Evolutionary conservation across 2,888 invertebrate genomes (phyloP).

Genomic region (Drosophila meridionalis): DNA sequence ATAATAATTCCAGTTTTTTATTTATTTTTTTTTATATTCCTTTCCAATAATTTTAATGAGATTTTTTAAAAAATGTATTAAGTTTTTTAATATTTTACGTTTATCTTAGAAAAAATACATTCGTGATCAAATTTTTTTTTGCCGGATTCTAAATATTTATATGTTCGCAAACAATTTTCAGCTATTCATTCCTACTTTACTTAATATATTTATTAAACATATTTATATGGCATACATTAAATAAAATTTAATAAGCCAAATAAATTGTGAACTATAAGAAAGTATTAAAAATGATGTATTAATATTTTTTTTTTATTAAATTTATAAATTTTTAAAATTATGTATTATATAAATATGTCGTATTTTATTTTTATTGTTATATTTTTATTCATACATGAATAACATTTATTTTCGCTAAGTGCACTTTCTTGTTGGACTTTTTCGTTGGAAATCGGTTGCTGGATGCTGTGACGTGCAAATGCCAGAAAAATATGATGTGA

Average conservation of each 20-base stretch:
- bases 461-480: conserved; percentile 77
- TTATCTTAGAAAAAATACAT: too few species aligned
- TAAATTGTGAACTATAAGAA: not conserved
- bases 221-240: too few species aligned
- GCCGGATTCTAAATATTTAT: too few species aligned
- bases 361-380: not conserved
- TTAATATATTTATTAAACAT: too few species aligned
- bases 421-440: conserved; percentile 19
- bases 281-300: not conserved
- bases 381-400: not conserved
- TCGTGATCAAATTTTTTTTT: too few species aligned
- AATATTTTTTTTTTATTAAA: not conserved
- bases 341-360: not conserved
- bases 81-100: too few species aligned
- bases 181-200: too few species aligned
- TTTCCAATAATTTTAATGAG: too few species aligned
- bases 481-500: conserved; percentile 83
- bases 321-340: not conserved
- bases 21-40: too few species aligned
- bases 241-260: not conserved
- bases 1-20: too few species aligned
- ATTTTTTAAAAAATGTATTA: too few species aligned
- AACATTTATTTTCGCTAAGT: not conserved
- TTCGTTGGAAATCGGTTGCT: not conserved
- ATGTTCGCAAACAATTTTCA: too few species aligned